Conservation (phyloP, 2,113 vertebrate genomes). For the Turdus rufiventris region DNA sequence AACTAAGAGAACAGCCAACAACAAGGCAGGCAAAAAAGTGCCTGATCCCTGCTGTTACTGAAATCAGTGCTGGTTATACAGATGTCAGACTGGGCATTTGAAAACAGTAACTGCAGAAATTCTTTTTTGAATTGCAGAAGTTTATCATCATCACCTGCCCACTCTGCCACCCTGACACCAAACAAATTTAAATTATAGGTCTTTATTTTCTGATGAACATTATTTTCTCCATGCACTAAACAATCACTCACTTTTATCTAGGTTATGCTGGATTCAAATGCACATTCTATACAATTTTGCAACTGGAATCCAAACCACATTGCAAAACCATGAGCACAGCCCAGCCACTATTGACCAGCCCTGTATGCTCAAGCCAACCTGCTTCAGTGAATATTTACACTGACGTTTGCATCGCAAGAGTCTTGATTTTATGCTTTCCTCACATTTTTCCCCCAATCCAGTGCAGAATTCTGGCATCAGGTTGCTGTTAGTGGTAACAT, state of each 20-base stretch:
- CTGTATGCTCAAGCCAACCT: not conserved
- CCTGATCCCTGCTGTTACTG: not conserved
- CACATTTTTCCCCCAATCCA: not conserved
- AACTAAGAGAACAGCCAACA: not conserved
- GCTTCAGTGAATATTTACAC: not conserved
- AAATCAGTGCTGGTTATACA: not conserved
- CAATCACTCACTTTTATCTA: not conserved
- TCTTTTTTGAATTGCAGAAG: not conserved
- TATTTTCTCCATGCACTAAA: not conserved
- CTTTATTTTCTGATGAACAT: not conserved
- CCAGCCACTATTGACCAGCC: not conserved
- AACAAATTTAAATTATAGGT: not conserved
- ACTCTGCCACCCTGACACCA: not conserved
- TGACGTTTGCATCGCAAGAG: not conserved
- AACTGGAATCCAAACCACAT: not conserved
- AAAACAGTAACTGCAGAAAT: not conserved
- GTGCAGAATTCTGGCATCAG: not conserved
- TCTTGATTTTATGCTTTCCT: not conserved
- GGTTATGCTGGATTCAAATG: not conserved
- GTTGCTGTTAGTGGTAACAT: not conserved
- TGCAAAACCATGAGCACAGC: not conserved
- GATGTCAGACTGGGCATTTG: not conserved
- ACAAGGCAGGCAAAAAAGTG: not conserved
- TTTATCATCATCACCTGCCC: not conserved
- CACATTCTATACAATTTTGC: not conserved